Base-by-base conservation (phyloP, 2,888 invertebrate species). In the Girardia tigrina region DNA sequence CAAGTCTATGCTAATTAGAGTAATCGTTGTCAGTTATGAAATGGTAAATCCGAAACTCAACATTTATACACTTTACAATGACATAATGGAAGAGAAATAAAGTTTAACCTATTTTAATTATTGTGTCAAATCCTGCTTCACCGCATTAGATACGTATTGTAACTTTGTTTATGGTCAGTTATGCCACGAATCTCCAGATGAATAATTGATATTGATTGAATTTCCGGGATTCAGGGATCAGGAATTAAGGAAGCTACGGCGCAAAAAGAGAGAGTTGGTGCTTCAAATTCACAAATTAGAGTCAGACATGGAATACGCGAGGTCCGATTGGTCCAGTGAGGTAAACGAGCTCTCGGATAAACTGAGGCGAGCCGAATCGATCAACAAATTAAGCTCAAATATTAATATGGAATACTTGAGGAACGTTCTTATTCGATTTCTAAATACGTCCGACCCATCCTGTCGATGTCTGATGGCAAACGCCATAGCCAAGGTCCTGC, bases 381-480 rank as follows among this genome's bases (percentile, higher is more conserved):
- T 42, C 36, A 28, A 71, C n/a, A 71, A 71, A 12, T 71, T 71
- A n/a, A n/a, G 28, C 28, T 26, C 56, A 56, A 56, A n/a, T 56
- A 23, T 56, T 8, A 27, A 27, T 84, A 84, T 92, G 42, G 92
- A 92, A 82, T 93, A 93, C 82, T 84, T 93, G 76, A 92, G 93
- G 83, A 93, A 93, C 84, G 92, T 93, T 1, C 89, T 92, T 74
- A 88, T 91, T 74, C 90, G 90, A 78, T 92, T 89, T 82, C 86
- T 92, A 29, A 86, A 89, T 76, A 89, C 89, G 0, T 87, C 87
- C 0, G 90, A 90, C 82, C 83, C 86, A 29, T 87, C 87, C 0
- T 89, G 89, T 0, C 88, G 89, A 77, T 87, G 87, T 29, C 91
- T 91, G 81, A 92, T 92, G 90, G 83, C 92, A 23, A 92, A 92